phyloP scores from a whole-genome alignment of 2,888 invertebrate genomes.

The Heteromyza rotundicornis region DNA sequence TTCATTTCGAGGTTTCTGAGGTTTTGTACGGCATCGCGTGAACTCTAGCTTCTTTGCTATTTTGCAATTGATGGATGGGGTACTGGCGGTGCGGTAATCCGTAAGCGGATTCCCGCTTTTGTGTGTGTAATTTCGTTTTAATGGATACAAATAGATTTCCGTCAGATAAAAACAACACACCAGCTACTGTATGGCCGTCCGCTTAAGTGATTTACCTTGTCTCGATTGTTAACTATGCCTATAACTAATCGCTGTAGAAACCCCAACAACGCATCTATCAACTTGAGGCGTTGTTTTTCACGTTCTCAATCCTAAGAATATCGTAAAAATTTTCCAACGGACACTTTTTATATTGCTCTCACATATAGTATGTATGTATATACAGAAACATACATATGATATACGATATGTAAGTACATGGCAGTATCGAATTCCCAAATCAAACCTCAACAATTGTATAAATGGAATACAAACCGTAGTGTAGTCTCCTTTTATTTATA shows the following conservation, averaged over 20 bases:
- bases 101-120: constrained; percentile 3
- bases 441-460: not conserved
- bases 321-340: not conserved
- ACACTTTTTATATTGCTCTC: not conserved
- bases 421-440: not conserved
- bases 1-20: not conserved
- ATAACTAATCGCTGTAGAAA: not conserved
- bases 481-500: not conserved
- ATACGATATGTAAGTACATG: too few relatives aligned
- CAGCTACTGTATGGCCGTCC: not conserved
- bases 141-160: not conserved
- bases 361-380: too few relatives aligned
- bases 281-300: not conserved
- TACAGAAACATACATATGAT: too few relatives aligned
- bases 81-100: too few relatives aligned
- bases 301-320: not conserved
- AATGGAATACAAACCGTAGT: not conserved
- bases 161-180: too few relatives aligned
- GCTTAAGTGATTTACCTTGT: not conserved
- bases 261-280: not conserved
- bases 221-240: not conserved
- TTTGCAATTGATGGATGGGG: too few relatives aligned
- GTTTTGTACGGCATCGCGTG: not conserved
- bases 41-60: constrained; percentile 10
- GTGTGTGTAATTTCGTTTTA: not conserved